Base-by-base conservation (phyloP, 2,888 invertebrate species). In the Caenorhabditis sp. region DNA sequence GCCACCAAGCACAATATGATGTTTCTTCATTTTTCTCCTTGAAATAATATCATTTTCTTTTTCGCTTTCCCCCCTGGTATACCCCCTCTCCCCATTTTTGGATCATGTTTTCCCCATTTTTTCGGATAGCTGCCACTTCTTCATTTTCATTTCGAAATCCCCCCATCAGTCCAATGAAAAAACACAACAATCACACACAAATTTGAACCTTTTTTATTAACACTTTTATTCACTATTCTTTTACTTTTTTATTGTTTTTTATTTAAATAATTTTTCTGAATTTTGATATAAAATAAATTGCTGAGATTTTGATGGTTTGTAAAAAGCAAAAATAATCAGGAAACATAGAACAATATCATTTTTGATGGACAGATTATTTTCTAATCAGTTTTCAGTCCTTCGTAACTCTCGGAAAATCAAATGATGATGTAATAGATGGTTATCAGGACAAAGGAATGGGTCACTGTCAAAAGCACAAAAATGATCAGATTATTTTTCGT, bases 41-140 rank as follows among this genome's bases (percentile, higher is more conserved):
- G 65, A 70, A 70, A 71, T 71, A 67, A 61, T 64, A 71, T 63
- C 63, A 60, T 63, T 57, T 31, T 31, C 31, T 31, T 31, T 31
- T 64, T 53, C 63, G 60, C 57, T 23, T 59, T 49, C 31, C 43
- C 36, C 14, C 27, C 59, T 43, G 59, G 59, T 64, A 56, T 59
- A 17, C 4, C 20, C 56, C 17, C 36, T 60, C 53, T 31, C 25
- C 62, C 59, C 60, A 52, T 53, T 61, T 63, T 61, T 61, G 60
- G 57, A 26, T 31, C 58, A 50, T 60, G 7, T 8, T 53, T 5
- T 17, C 27, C n/a, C 27, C 26, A 20, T 53, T 66, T 64, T 64
- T 36, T 66, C 70, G 70, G 70, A 71, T 71, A 71, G 70, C 70
- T 73, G 73, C 68, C 73, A 73, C 67, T 68, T 73, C 73, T 73